phyloP scores from a whole-genome alignment of 2,888 invertebrate species.

The Neoscelio sp. region DNA sequence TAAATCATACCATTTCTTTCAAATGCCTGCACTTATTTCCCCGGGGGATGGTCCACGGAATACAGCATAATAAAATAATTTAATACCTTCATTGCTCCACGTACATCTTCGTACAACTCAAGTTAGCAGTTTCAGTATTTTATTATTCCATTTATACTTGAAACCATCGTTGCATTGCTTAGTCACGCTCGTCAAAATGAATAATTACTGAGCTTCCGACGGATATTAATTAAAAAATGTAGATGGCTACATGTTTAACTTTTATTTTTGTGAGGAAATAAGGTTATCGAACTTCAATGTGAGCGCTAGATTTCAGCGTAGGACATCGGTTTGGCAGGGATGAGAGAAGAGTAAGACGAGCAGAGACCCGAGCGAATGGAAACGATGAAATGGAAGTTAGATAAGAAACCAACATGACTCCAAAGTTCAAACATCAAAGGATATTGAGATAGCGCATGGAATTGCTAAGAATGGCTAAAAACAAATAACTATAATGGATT shows the following conservation, averaged over 20 bases:
- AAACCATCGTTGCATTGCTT: conserved; percentile 2
- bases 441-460: conserved; percentile 31
- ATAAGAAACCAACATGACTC: conserved; percentile 51
- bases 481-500: conserved; percentile 29
- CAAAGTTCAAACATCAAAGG: conserved; percentile 51
- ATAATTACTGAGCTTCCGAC: not conserved
- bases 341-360: not conserved
- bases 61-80: conserved; percentile 59
- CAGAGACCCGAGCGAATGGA: conserved; percentile 17
- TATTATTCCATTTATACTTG: conserved; percentile 56
- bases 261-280: not conserved
- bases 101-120: conserved; percentile 16
- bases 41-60: conserved; percentile 35
- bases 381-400: conserved; percentile 57
- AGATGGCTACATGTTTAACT: not conserved
- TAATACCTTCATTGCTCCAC: conserved; percentile 48
- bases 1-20: conserved; percentile 55
- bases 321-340: not conserved
- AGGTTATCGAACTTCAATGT: conserved; percentile 7
- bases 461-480: conserved; percentile 23
- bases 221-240: conserved; percentile 4
- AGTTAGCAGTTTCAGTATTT: conserved; percentile 25
- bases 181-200: not conserved
- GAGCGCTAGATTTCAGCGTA: not conserved
- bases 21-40: conserved; percentile 58